These are phyloP conservation scores for Xenops minutus DNA, from an alignment of 2,797 vertebrate genomes.

Conservation along the genomic window DNA sequence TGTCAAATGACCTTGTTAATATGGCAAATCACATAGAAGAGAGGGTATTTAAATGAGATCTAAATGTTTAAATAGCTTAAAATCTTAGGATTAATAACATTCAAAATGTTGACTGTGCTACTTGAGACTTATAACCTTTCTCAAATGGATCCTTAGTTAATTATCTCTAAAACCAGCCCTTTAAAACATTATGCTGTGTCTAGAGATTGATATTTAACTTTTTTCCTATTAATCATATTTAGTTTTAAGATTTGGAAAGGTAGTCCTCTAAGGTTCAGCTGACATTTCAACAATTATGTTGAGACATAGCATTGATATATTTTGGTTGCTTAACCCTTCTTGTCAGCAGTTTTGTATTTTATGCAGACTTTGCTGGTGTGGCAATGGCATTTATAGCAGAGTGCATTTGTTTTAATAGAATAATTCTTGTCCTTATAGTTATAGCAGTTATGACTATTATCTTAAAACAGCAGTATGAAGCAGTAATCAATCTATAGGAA, in stretches of 20 bases:
- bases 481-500: background rate
- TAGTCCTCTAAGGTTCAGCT: conserved; percentile 54
- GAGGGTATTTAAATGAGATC: conserved; percentile 40
- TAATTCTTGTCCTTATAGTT: background rate
- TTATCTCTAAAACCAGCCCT: conserved; percentile 53
- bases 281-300: conserved; percentile 64
- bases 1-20: conserved; percentile 38
- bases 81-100: conserved; percentile 28
- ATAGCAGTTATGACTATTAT: background rate
- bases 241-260: conserved; percentile 59
- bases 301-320: conserved; percentile 47
- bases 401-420: conserved; percentile 9
- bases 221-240: conserved; percentile 53
- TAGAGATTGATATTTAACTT: conserved; percentile 67
- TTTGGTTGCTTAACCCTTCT: conserved; percentile 55
- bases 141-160: conserved; percentile 56
- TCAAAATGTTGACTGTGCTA: conserved; percentile 53
- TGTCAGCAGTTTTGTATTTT: conserved; percentile 56
- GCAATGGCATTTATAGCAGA: conserved; percentile 30
- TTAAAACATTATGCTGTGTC: conserved; percentile 45
- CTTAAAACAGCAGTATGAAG: background rate
- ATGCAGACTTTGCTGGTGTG: conserved; percentile 10
- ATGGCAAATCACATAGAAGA: conserved; percentile 3
- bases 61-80: conserved; percentile 55
- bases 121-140: conserved; percentile 61